Base-by-base conservation (phyloP, 2,113 vertebrate genomes). In the Gobiocypris rarus region DNA sequence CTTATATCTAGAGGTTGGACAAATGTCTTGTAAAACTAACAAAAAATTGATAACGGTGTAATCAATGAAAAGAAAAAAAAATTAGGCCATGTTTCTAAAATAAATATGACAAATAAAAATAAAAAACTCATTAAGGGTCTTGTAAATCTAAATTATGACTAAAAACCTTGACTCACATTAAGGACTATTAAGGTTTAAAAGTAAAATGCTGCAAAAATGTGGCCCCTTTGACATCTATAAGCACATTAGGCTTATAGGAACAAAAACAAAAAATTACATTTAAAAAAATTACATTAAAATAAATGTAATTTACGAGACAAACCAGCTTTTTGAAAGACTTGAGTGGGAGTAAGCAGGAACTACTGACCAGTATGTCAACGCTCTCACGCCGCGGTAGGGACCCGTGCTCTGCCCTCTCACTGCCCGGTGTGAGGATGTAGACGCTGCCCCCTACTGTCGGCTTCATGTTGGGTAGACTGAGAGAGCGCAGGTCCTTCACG, bases 381-480 rank as follows among this genome's bases (percentile, higher is more conserved):
- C 86, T 93, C 22, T 99, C 98, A 0, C 81, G 86, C 38, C 87
- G 91, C 28, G 92, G 92, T 9, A 92, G 92, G 3, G 93, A 93
- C 43, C 92, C 91, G 0, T 92, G 93, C 54, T 97, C 96, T 9
- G 85, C 74, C 22, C 89, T 93, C 80, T 96, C 96, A 13, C 52
- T 82, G 0, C 54, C 81, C 0, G 95, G 93, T 19, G 89, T 85
- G 0, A 95, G 91, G 11, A 95, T 94, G 84, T 92, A 91, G 0
- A 94, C 45, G 0, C 93, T 93, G 85, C 91, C 83, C 1, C 87
- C 73, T 1, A 84, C 89, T 0, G 92, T 89, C 7, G 91, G 91
- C 86, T 94, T 95, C 93, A 96, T 93, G 90, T 95, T 94, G 69
- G 97, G 97, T 83, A 99, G 90, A 81, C 96, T 96, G 86, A 95